Evolutionary conservation across 2,888 invertebrate species (phyloP), one percentile per base, ranked within the genome.

Genomic region (Conops quadrifasciatus): DNA sequence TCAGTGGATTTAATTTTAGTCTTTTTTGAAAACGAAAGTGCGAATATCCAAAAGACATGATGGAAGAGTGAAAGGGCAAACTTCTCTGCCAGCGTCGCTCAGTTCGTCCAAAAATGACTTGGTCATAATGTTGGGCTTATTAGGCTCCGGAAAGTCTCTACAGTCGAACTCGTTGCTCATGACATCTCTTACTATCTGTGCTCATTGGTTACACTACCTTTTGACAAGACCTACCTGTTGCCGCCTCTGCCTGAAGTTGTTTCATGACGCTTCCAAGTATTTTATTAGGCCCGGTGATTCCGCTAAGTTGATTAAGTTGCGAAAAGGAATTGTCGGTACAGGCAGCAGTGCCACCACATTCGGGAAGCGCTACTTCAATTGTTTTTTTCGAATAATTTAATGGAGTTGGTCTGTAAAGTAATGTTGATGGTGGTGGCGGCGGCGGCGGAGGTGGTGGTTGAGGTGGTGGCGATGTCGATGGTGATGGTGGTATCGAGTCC

Each of bases 171-270:
- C n/a, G n/a, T n/a, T n/a, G n/a, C n/a, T n/a, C n/a, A n/a, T n/a
- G n/a, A n/a, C n/a, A n/a, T n/a, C n/a, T n/a, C n/a, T n/a, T n/a
- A n/a, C n/a, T n/a, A n/a, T n/a, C n/a, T n/a, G n/a, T n/a, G n/a
- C n/a, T n/a, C n/a, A n/a, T n/a, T n/a, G 36, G 36, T 36, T 36
- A 36, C 5, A 36, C 36, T 36, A 36, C 36, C 5, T 67, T 72
- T 69, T 26, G 15, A 59, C 45, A 62, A 36, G 47, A 84, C 84
- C 81, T 85, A 85, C 85, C 85, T 85, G 85, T 85, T 83, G 84
- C 82, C 76, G 83, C 83, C 78, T 83, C 80, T 67, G 83, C 80
- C 77, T 85, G 83, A 79, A 82, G 82, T 79, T 82, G 83, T 79
- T 82, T 82, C 77, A 79, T 82, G 73, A 84, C 83, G 77, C 80